phyloP scores from a whole-genome alignment of 2,888 invertebrate species.

The Toxonevra muliebris region DNA sequence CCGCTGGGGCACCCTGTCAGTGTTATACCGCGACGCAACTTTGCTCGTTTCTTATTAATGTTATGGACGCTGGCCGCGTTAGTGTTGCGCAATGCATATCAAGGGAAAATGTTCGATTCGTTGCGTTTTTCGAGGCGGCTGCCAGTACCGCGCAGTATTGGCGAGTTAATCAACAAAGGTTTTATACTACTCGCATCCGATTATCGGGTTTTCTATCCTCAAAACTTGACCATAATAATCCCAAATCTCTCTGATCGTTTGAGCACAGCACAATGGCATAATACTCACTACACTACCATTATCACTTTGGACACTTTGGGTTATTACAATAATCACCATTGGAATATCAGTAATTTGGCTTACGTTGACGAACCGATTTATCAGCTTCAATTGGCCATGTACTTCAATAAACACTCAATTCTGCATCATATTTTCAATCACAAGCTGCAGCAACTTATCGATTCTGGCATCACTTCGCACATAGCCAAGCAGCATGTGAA shows the following conservation, averaged over 20 bases:
- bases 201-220: slow-evolving; percentile 47
- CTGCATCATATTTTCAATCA: slow-evolving; percentile 46
- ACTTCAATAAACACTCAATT: slow-evolving; percentile 49
- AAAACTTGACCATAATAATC: slow-evolving; percentile 38
- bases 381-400: slow-evolving; percentile 49
- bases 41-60: slow-evolving; percentile 50
- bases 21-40: slow-evolving; percentile 42
- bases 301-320: slow-evolving; percentile 46
- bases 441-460: slow-evolving; percentile 47
- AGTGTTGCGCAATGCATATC: slow-evolving; percentile 57
- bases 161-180: slow-evolving; percentile 40
- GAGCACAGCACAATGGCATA: slow-evolving; percentile 25
- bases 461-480: slow-evolving; percentile 45
- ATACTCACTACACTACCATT: slow-evolving; percentile 35
- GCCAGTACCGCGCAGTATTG: slow-evolving; percentile 43
- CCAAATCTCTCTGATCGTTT: slow-evolving; percentile 33
- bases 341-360: slow-evolving; percentile 44
- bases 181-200: slow-evolving; percentile 43
- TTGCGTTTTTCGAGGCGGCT: slow-evolving; percentile 45
- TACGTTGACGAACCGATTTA: slow-evolving; percentile 50
- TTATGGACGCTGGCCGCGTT: slow-evolving; percentile 52
- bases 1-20: slow-evolving; percentile 50
- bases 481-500: slow-evolving; percentile 28
- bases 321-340: slow-evolving; percentile 44
- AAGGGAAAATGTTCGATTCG: slow-evolving; percentile 56